Evolutionary conservation across 2,888 invertebrate species (phyloP).

Genomic region (Cataglyphis albicans): DNA sequence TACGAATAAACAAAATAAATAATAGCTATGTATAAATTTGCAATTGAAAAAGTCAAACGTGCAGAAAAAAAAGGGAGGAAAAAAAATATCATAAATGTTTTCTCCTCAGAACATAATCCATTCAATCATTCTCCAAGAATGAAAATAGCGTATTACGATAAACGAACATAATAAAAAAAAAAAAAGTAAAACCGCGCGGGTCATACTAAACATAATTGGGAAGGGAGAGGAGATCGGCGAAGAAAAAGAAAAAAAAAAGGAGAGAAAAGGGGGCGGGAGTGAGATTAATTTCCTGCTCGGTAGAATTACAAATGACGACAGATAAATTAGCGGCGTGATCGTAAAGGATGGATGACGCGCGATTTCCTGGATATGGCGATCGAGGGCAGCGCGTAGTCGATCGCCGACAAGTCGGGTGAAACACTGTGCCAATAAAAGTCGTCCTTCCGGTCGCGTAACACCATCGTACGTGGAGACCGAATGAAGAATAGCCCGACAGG

Average conservation of each 20-base stretch:
- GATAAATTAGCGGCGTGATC: slow-evolving; percentile 53
- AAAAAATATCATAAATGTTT: neutral
- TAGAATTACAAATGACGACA: slow-evolving; percentile 56
- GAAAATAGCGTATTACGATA: slow-evolving; percentile 5
- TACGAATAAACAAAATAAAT: neutral
- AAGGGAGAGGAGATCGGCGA: neutral
- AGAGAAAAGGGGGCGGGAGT: neutral
- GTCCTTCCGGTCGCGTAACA: slow-evolving; percentile 63
- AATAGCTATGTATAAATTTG: neutral
- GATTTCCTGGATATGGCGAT: slow-evolving; percentile 51
- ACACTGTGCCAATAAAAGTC: slow-evolving; percentile 73
- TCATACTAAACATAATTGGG: slow-evolving; percentile 35
- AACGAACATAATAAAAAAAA: slow-evolving; percentile 28
- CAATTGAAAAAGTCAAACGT: neutral
- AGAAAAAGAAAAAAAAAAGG: neutral
- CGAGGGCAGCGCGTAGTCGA: slow-evolving; percentile 18
- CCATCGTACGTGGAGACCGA: slow-evolving; percentile 42
- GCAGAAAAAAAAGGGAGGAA: neutral
- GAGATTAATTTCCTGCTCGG: slow-evolving; percentile 52
- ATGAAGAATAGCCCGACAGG: slow-evolving; percentile 58
- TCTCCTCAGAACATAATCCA: neutral
- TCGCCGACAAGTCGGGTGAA: slow-evolving; percentile 63
- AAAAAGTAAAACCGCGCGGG: neutral
- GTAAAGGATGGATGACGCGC: slow-evolving; percentile 61
- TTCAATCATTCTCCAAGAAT: slow-evolving; percentile 5